phyloP scores from a whole-genome alignment of 2,888 invertebrate genomes.

The Apodemia hepburni region DNA sequence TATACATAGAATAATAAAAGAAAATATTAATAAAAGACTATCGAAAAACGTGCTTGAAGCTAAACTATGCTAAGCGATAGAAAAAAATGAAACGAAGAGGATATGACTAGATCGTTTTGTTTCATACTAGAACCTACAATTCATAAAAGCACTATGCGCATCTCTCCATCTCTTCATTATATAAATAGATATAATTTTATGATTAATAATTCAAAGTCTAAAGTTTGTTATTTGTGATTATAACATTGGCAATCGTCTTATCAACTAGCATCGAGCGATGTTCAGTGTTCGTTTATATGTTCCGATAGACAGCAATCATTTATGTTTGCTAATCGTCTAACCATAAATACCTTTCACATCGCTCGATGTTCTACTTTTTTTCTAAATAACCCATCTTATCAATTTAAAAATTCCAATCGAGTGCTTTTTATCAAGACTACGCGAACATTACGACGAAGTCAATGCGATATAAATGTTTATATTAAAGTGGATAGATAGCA shows the following conservation, averaged over 20 bases:
- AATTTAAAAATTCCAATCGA: constrained; percentile 44
- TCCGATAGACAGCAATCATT: not conserved
- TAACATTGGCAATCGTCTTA: constrained; percentile 78
- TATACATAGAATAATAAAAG: constrained; percentile 24
- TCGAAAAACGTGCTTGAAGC: constrained; percentile 68
- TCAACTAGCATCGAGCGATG: constrained; percentile 62
- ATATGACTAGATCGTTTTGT: constrained; percentile 78
- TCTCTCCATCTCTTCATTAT: constrained; percentile 74
- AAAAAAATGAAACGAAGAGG: constrained; percentile 70
- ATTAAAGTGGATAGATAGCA: constrained; percentile 65
- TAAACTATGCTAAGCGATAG: constrained; percentile 79
- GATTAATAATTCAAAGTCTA: constrained; percentile 74
- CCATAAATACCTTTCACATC: constrained; percentile 34
- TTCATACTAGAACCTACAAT: constrained; percentile 73
- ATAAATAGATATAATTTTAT: constrained; percentile 75
- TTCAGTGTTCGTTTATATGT: constrained; percentile 26
- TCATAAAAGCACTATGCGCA: constrained; percentile 79
- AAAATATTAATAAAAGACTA: constrained; percentile 28
- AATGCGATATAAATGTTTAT: constrained; percentile 64
- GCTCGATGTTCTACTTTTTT: constrained; percentile 47
- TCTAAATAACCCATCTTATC: constrained; percentile 46
- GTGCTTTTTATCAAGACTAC: constrained; percentile 47
- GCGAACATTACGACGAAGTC: constrained; percentile 54
- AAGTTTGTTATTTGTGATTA: constrained; percentile 68
- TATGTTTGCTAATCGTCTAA: constrained; percentile 15